Evolutionary conservation across 2,888 invertebrate species (phyloP).

Genomic region (Muschampia plurimacula): DNA sequence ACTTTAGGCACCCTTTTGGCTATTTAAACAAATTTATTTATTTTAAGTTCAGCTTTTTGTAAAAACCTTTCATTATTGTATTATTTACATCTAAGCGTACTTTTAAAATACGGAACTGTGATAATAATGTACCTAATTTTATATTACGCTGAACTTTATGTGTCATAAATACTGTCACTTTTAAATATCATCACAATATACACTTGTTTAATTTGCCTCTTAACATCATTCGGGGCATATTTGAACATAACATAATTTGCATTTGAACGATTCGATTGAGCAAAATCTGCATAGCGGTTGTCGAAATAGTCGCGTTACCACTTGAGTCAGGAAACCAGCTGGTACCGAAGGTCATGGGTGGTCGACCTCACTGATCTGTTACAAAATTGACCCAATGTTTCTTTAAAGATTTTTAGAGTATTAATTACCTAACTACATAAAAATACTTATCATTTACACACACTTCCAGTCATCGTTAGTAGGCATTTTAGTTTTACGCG

Average conservation of each 20-base stretch:
- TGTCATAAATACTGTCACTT: neutral
- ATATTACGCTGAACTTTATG: too few species aligned
- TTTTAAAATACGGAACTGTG: too few species aligned
- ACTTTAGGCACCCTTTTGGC: too few species aligned
- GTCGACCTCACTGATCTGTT: slow-evolving; percentile 23
- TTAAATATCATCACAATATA: neutral
- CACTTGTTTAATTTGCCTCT: neutral
- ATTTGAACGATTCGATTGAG: neutral
- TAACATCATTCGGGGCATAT: neutral
- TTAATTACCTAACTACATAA: neutral
- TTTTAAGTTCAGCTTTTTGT: too few species aligned
- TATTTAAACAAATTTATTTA: too few species aligned
- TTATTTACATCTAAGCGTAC: too few species aligned
- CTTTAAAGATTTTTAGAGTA: neutral
- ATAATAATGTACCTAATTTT: too few species aligned
- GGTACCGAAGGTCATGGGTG: slow-evolving; percentile 20
- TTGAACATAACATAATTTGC: neutral
- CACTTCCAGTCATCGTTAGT: too few species aligned
- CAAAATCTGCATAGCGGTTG: neutral
- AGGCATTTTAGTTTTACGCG: too few species aligned
- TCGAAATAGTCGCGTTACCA: neutral
- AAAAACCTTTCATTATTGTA: too few species aligned
- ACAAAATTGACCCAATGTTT: neutral
- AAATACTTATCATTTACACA: neutral
- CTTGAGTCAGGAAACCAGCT: slow-evolving; percentile 5